Base-by-base conservation (phyloP, 2,888 invertebrate species). In the Euzetes globulus region DNA sequence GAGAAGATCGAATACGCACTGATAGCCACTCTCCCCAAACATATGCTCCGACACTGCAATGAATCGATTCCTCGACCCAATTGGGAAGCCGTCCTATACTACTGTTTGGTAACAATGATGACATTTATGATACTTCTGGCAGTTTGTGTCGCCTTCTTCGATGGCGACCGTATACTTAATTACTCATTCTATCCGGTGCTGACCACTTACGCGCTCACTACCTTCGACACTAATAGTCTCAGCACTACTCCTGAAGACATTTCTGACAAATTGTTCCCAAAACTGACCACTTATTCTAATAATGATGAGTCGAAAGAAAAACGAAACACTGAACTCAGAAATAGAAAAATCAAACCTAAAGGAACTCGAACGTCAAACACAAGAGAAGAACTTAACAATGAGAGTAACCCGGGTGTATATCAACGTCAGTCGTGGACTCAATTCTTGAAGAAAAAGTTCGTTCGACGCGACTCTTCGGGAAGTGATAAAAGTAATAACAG, bases 31-130 rank as follows among this genome's bases (percentile, higher is more conserved):
- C 84, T 88, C 76, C 88, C 87, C 72, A 84, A 85, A 0, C 86
- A 88, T 77, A 87, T 88, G 80, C 83, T 93, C 77, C 86, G 87
- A 13, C 83, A 86, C 71, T 93, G 94, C 82, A 87, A 89, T 0
- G 84, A 86, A 15, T 86, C 88, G 1, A 82, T 92, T 72, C 87
- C 87, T 1, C 86, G 92, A 58, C 94, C 92, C 0, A 82, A 83
- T 1, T 94, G 91, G 91, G 93, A 93, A 82, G 84, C 85, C 6
- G 83, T 86, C 25, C 83, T 92, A 71, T 90, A 90, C 80, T 90
- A 87, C 81, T 83, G 85, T 74, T 86, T 86, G 63, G 85, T 87
- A 75, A 84, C 84, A 79, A 84, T 88, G 78, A 87, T 88, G 81
- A 83, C 85, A 72, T 85, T 87, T 77, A 84, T 89, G 79, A 84